Conservation (phyloP, 2,888 invertebrate genomes). For the Synanthedon vespiformis region DNA sequence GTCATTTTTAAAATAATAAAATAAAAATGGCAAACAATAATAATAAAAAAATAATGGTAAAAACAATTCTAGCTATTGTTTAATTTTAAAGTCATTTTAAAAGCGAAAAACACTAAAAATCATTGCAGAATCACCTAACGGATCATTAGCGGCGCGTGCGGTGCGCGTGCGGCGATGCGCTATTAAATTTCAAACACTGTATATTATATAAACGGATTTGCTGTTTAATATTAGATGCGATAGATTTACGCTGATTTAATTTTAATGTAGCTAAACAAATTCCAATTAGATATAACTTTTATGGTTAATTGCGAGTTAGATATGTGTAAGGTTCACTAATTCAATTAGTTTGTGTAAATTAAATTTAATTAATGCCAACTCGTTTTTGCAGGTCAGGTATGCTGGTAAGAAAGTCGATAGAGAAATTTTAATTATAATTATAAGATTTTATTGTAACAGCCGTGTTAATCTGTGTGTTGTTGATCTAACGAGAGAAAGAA, state of each 20-base stretch:
- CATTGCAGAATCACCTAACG: constrained; percentile 29
- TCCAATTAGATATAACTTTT: constrained; percentile 6
- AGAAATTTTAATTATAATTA: too few relatives aligned
- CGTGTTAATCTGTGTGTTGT: too few relatives aligned
- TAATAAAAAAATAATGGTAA: background rate
- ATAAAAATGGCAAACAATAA: background rate
- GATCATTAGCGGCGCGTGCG: constrained; percentile 50
- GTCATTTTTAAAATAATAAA: too few relatives aligned
- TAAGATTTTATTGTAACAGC: too few relatives aligned
- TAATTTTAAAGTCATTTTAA: background rate
- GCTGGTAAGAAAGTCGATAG: too few relatives aligned
- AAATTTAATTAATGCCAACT: too few relatives aligned
- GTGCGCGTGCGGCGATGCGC: constrained; percentile 46
- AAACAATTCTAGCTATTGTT: background rate
- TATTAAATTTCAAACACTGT: constrained; percentile 45
- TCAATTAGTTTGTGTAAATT: too few relatives aligned
- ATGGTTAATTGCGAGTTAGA: background rate
- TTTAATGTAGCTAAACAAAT: constrained; percentile 6
- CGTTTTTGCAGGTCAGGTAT: too few relatives aligned
- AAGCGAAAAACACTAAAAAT: background rate
- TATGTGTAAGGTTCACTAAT: background rate
- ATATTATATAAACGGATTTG: constrained; percentile 22
- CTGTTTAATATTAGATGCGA: constrained; percentile 26
- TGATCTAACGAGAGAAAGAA: too few relatives aligned
- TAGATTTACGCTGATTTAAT: constrained; percentile 13